Conservation (phyloP, 2,113 vertebrate species). For the Gobiocypris rarus region DNA sequence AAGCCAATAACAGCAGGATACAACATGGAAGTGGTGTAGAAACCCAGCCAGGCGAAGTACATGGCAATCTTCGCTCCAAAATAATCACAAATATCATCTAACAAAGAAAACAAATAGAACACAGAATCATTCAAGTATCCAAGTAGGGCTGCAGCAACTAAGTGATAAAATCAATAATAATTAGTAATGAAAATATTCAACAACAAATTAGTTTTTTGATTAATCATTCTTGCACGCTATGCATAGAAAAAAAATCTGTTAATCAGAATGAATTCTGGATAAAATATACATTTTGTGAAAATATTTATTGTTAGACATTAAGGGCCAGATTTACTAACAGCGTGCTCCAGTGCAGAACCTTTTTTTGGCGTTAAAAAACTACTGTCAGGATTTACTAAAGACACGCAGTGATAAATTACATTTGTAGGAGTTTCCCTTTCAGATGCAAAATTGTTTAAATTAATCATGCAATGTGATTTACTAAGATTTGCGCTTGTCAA, state of each 20-base stretch:
- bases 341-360: no score
- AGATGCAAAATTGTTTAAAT: no score
- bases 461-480: no score
- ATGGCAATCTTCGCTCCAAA: conserved; percentile 97
- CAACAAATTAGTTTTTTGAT: neutral
- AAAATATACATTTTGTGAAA: neutral
- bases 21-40: conserved; percentile 96
- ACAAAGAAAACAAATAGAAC: neutral
- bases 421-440: no score
- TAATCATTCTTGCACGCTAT: neutral
- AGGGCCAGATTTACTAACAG: no score
- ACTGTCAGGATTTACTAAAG: no score
- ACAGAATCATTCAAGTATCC: neutral
- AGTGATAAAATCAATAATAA: neutral
- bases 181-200: neutral
- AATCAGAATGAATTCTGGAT: neutral
- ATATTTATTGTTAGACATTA: neutral
- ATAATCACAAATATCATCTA: conserved; percentile 97
- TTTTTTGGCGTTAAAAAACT: no score
- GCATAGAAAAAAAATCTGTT: no score
- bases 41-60: conserved; percentile 98
- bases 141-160: neutral
- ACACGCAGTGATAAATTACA: no score
- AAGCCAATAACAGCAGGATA: conserved; percentile 95
- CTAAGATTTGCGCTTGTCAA: no score